These are phyloP conservation scores for Malacoctenus gilli DNA, from an alignment of 2,797 vertebrate species.

Conservation along the genomic window DNA sequence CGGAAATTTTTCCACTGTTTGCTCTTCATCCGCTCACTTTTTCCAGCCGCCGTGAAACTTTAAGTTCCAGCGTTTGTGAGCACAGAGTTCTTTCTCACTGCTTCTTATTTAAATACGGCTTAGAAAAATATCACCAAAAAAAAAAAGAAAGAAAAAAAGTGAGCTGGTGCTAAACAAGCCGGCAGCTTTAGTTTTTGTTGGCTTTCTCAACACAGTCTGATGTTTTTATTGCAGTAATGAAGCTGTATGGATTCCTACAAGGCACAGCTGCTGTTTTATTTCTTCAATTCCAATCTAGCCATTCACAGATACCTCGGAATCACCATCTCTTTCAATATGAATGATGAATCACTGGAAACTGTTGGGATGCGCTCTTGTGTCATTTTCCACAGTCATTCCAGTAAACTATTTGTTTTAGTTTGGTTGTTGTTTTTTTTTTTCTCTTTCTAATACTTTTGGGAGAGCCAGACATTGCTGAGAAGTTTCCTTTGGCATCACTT, in stretches of 20 bases:
- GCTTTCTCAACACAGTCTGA: neutral
- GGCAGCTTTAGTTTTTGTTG: neutral
- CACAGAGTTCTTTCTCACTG: constrained; percentile 35
- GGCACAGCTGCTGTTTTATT: constrained; percentile 27
- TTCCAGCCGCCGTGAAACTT: constrained; percentile 74
- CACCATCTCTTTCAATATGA: constrained; percentile 43
- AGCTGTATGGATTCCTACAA: constrained; percentile 2
- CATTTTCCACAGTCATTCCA: constrained; percentile 68
- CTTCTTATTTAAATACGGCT: constrained; percentile 48
- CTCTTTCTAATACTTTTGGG: constrained; percentile 18
- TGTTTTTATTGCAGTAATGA: too few relatives aligned
- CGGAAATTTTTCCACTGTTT: constrained; percentile 70
- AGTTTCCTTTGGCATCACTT: constrained; percentile 48
- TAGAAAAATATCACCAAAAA: constrained; percentile 31
- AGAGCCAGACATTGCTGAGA: constrained; percentile 62
- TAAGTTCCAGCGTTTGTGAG: constrained; percentile 48
- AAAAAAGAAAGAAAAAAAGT: constrained; percentile 21
- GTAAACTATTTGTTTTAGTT: constrained; percentile 47
- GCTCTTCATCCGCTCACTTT: constrained; percentile 69
- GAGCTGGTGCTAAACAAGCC: too few relatives aligned
- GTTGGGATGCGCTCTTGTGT: constrained; percentile 40
- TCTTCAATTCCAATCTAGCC: constrained; percentile 31
- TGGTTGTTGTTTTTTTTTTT: too few relatives aligned
- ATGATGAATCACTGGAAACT: constrained; percentile 65
- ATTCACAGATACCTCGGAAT: constrained; percentile 49